Evolutionary conservation across 2,797 vertebrate genomes (phyloP), one percentile per base, ranked within the genome.

Genomic region (Phalloptychus januarius): DNA sequence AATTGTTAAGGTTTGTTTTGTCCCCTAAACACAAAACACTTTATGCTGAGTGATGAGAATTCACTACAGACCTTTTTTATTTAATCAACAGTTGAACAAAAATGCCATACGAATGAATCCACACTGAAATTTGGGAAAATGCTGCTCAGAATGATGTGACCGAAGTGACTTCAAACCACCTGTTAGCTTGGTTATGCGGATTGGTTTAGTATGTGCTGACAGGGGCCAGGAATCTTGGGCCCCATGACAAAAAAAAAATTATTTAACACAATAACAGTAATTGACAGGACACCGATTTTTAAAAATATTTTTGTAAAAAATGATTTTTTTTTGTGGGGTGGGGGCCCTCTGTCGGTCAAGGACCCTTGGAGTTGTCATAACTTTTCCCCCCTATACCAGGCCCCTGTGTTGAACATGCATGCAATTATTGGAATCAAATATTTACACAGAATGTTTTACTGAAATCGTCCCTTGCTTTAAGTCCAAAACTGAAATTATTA

Each of bases 31-130:
- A 16, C 3, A 70, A 3, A 33, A 50, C 2, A 0, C 8, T 44
- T 7, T 0, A 5, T 25, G 20, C 33, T 12, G 6, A 23, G 5
- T n/a, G 25, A 0, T 31, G 15, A 58, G 45, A 18, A 23, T 54
- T 75, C 6, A 16, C 5, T 3, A 16, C 61, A 70, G 25, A 45
- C 28, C 3, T 40, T 76, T 10, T 48, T 36, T 0, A 16, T 44
- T 48, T 65, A 42, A 63, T 74, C 67, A 65, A 72, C 28, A 44
- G 54, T 45, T 82, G 73, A 54, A n/a, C 40, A 15, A 70, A 28
- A 58, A 56, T 11, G 58, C 11, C 33, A 65, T 20, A 61, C 12
- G 23, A 63, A 65, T 63, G 16, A 65, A 38, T 48, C 7, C 2
- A 23, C 18, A 65, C 33, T 20, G 48, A 56, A 58, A 40, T 44